Conservation (phyloP, 2,888 invertebrate species). For the Caenorhabditis wallacei region DNA sequence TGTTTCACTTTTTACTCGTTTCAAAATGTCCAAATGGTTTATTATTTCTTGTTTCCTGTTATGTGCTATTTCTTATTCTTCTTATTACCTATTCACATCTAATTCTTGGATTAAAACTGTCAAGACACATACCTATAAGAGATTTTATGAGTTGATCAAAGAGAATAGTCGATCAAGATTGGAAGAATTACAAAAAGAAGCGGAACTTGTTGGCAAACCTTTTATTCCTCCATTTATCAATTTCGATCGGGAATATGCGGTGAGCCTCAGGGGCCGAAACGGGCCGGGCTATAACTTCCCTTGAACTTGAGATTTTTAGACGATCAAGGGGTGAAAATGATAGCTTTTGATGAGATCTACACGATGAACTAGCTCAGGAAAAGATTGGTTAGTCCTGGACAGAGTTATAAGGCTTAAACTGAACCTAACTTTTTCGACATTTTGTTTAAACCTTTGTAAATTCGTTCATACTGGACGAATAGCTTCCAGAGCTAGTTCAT, state of each 20-base stretch:
- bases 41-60: slow-evolving; percentile 37
- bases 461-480: too few species aligned
- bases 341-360: too few species aligned
- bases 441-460: too few species aligned
- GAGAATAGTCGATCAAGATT: slow-evolving; percentile 24
- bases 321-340: too few species aligned
- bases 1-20: slow-evolving; percentile 17
- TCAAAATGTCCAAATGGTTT: slow-evolving; percentile 52
- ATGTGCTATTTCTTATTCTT: slow-evolving; percentile 44
- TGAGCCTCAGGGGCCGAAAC: slow-evolving; percentile 18
- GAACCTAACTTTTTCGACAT: too few species aligned
- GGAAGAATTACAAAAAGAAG: slow-evolving; percentile 33
- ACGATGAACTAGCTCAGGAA: too few species aligned
- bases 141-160: slow-evolving; percentile 46
- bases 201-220: slow-evolving; percentile 28
- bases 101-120: slow-evolving; percentile 33
- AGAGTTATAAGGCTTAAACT: too few species aligned
- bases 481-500: too few species aligned
- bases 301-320: too few species aligned
- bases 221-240: slow-evolving; percentile 62
- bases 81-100: slow-evolving; percentile 44
- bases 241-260: slow-evolving; percentile 82
- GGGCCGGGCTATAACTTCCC: too few species aligned
- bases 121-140: slow-evolving; percentile 31
- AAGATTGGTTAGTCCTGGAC: too few species aligned